Evolutionary conservation across 2,888 invertebrate genomes (phyloP).

Genomic region (Ypsolopha sequella): DNA sequence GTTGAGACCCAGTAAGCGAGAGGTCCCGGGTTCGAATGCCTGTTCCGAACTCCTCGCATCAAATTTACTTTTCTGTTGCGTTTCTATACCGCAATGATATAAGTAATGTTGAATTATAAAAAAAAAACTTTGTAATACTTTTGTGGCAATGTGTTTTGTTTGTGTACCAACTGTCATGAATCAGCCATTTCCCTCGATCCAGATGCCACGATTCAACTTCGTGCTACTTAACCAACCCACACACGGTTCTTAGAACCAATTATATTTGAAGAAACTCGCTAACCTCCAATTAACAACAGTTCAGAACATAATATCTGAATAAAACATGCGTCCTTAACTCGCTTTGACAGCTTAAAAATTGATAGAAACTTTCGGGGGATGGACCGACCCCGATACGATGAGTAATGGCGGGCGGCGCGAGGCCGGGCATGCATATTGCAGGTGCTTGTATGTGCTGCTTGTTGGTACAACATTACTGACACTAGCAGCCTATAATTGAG

Average conservation of each 20-base stretch:
- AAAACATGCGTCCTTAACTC: slow-evolving; percentile 3
- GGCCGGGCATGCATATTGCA: slow-evolving; percentile 1
- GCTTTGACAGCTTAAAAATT: slow-evolving; percentile 2
- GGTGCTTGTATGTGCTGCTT: not conserved
- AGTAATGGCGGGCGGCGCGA: not conserved
- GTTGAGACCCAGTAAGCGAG: too few relatives aligned
- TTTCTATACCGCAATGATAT: too few relatives aligned
- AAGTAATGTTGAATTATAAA: too few relatives aligned
- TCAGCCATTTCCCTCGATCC: not conserved
- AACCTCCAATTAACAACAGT: not conserved
- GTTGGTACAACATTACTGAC: not conserved
- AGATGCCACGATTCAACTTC: not conserved
- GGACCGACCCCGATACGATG: not conserved
- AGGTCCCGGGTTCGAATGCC: too few relatives aligned
- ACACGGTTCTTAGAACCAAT: not conserved
- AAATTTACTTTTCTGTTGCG: too few relatives aligned
- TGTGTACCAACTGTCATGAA: not conserved
- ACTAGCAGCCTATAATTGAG: not conserved
- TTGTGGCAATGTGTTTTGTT: not conserved
- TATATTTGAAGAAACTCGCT: not conserved
- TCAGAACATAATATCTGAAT: slow-evolving; percentile 1
- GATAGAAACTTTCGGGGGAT: not conserved
- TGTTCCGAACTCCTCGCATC: too few relatives aligned
- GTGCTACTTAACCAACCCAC: too few relatives aligned
- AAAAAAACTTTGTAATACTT: not conserved